These are phyloP conservation scores for Diabrotica virgifera DNA, from an alignment of 1,140 invertebrate genomes.

Conservation along the genomic window DNA sequence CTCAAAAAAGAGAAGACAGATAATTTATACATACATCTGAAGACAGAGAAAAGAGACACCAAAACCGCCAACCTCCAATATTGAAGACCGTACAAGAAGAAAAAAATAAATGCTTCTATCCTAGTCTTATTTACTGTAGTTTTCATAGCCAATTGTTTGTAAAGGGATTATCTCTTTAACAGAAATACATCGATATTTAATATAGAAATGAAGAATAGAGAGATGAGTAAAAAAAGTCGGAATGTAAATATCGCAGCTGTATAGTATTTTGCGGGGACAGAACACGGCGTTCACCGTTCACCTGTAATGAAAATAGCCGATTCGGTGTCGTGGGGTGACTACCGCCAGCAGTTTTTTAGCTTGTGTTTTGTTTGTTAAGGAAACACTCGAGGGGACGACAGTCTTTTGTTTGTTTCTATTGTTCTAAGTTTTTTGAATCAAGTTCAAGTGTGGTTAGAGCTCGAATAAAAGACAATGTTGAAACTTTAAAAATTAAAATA, in stretches of 20 bases:
- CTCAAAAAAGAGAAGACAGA: no score
- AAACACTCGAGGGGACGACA: constrained; percentile 25
- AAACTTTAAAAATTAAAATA: no score
- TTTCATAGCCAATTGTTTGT: background rate
- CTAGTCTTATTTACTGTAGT: no score
- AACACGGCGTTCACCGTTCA: constrained; percentile 34
- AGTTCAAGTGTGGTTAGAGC: no score
- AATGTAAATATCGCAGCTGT: constrained; percentile 33
- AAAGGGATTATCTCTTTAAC: background rate
- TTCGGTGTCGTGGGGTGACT: constrained; percentile 18
- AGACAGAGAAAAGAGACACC: no score
- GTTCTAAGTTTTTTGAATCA: no score
- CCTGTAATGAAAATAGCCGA: constrained; percentile 37
- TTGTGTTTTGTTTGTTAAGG: constrained; percentile 24
- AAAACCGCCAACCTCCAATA: no score
- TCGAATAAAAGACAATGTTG: no score
- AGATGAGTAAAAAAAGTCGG: constrained; percentile 24
- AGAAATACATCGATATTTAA: background rate
- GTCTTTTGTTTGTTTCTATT: constrained; percentile 31
- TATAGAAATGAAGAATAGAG: background rate
- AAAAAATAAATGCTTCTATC: no score
- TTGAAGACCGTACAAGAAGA: no score
- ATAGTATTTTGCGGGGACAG: constrained; percentile 35
- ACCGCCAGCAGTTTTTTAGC: constrained; percentile 17
- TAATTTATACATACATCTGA: no score